Percentiles rank a stretch among this genome's conserved stretches.
Conservation (phyloP, 2,888 invertebrate genomes). For the Pyrocoelia pectoralis region DNA sequence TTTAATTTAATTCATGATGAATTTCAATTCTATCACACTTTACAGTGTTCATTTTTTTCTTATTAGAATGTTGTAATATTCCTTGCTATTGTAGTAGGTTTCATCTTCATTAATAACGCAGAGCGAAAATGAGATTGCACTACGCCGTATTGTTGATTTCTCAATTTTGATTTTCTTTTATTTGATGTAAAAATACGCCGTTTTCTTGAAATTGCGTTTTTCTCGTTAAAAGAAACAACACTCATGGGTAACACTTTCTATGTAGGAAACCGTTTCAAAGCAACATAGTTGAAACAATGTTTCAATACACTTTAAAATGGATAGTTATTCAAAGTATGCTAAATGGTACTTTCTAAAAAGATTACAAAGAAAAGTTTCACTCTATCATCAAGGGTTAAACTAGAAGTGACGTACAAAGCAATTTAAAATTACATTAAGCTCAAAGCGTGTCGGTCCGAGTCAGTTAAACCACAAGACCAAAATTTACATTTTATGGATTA, state of each 20-base stretch:
- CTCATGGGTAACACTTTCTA: background rate
- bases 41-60: no score
- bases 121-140: no score
- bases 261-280: background rate
- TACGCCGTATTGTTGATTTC: no score
- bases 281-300: no score
- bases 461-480: conserved; percentile 16
- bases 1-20: no score
- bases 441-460: conserved; percentile 17
- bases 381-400: background rate
- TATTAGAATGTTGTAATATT: no score
- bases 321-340: no score
- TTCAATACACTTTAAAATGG: no score
- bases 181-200: conserved; percentile 1
- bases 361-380: conserved; percentile 10
- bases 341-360: background rate
- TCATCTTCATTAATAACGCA: no score
- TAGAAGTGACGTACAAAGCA: conserved; percentile 24
- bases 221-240: background rate
- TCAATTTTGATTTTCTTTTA: background rate
- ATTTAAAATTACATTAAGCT: conserved; percentile 28
- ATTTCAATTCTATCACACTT: no score
- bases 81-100: no score
- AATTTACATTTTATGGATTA: conserved; percentile 28
- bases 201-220: conserved; percentile 4